These are phyloP conservation scores for Iphiclides podalirius DNA, from an alignment of 2,888 invertebrate species.

Conservation along the genomic window DNA sequence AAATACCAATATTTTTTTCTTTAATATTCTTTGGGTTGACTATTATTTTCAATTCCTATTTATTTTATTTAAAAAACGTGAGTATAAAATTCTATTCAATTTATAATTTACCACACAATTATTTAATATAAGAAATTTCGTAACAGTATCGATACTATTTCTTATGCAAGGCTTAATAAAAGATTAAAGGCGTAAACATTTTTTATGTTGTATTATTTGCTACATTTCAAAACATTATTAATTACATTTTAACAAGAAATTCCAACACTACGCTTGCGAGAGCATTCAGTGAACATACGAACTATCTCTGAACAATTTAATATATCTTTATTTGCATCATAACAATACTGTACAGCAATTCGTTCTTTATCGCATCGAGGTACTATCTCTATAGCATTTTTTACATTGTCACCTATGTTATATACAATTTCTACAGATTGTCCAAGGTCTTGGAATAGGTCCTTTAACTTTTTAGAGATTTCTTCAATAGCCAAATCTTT, in stretches of 20 bases:
- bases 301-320: slow-evolving; percentile 8
- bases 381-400: neutral
- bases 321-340: neutral
- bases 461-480: neutral
- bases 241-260: no score
- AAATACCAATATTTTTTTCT: no score
- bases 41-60: no score
- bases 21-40: no score
- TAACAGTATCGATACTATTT: no score
- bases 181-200: no score
- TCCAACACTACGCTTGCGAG: neutral
- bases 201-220: neutral
- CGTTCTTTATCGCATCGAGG: neutral
- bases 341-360: slow-evolving; percentile 5
- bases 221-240: no score
- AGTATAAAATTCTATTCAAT: no score
- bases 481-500: neutral
- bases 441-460: neutral
- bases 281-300: neutral
- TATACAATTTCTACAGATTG: neutral
- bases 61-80: no score
- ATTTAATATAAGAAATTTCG: no score
- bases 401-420: slow-evolving; percentile 1
- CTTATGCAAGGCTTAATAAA: no score
- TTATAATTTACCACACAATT: no score